These are phyloP conservation scores for Drosophila bifasciata DNA, from an alignment of 1,140 invertebrate genomes.

Conservation along the genomic window DNA sequence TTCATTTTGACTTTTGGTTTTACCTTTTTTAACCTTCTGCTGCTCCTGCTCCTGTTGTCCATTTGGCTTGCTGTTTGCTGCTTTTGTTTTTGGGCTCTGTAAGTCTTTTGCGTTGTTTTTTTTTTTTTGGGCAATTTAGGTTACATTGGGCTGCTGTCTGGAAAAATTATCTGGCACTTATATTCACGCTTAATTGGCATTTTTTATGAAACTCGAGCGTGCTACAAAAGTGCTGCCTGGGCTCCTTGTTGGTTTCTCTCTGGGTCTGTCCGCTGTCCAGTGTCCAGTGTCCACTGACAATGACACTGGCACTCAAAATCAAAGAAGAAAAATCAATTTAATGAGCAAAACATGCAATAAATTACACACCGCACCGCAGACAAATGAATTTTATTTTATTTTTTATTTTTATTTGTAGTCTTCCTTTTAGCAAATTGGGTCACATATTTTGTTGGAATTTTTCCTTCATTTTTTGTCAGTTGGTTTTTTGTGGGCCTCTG, in stretches of 20 bases:
- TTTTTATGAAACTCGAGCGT: constrained; percentile 81
- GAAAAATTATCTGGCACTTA: constrained; percentile 84
- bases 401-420: constrained; percentile 39
- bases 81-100: constrained; percentile 44
- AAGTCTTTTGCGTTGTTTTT: constrained; percentile 66
- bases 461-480: constrained; percentile 19
- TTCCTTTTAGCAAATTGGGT: constrained; percentile 59
- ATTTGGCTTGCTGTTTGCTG: constrained; percentile 33
- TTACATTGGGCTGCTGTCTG: constrained; percentile 79
- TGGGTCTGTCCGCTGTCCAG: not conserved
- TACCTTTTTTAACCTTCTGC: constrained; percentile 47
- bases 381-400: constrained; percentile 56
- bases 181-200: constrained; percentile 84
- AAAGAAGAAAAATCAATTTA: constrained; percentile 80
- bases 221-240: constrained; percentile 66
- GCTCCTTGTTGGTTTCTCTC: constrained; percentile 44
- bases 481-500: constrained; percentile 6
- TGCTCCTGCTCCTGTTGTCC: constrained; percentile 37
- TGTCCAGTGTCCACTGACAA: constrained; percentile 51
- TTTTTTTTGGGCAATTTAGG: constrained; percentile 79
- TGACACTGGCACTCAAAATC: constrained; percentile 83
- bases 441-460: constrained; percentile 49
- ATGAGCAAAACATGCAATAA: constrained; percentile 83
- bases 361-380: constrained; percentile 67
- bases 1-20: constrained; percentile 34